Base-by-base conservation (phyloP, 2,797 vertebrate genomes). In the Galago senegalensis region DNA sequence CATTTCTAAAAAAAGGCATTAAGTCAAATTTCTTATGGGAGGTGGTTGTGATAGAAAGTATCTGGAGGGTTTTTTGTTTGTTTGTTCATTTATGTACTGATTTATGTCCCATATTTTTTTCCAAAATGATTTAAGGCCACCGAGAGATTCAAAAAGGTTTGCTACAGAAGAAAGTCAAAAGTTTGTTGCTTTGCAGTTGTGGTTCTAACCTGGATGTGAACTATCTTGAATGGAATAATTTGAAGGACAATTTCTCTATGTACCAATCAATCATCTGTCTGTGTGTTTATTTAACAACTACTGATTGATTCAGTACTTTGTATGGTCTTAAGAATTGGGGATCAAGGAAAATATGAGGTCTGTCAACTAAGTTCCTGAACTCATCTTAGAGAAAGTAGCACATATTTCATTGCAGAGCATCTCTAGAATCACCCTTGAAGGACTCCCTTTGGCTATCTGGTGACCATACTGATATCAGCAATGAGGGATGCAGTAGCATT, bases 151-250 rank as follows among this genome's bases (percentile, higher is more conserved):
- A 58, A 63, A 94, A 92, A 90, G 25, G 9, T 43, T 69, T 96
- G 3, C 37, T 96, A 76, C 7, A 72, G 69, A 65, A 93, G 84
- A 7, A 85, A n/a, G 56, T 76, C 17, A 65, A 92, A 92, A 91
- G 20, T 40, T 60, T 7, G 4, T 79, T 83, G 58, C 16, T 67
- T 95, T 88, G 18, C 61, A 86, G n/a, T 73, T 93, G 63, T 27
- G 6, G n/a, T 87, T 94, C 34, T 91, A 37, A 97, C 84, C 16
- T 90, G 29, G 84, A 84, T 81, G 81, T 37, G n/a, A 72, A 67
- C 16, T 43, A n/a, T 90, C 80, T 65, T 72, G 40, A 87, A 87
- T 82, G 29, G 34, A 53, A 65, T 88, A 69, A 34, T 82, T 92
- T 80, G 53, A 94, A 95, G 72, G 12, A 18, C 20, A 73, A 7